Base-by-base conservation (phyloP, 1,140 invertebrate genomes). In the Druon quercuslanigerum region DNA sequence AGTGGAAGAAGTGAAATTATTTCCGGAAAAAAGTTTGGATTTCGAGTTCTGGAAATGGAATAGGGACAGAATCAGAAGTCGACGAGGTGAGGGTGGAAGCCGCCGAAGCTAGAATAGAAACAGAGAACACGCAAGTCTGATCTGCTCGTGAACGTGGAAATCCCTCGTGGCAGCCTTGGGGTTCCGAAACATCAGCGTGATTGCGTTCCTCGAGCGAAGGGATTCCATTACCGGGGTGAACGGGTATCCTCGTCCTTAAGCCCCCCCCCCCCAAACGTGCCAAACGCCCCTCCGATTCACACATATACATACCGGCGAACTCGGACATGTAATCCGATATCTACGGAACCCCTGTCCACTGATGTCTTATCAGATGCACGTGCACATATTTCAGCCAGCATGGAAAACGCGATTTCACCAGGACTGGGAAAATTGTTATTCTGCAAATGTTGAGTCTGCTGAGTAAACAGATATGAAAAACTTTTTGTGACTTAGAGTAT, bases 101-200 rank as follows among this genome's bases (percentile, higher is more conserved):
- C 82, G 84, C 79, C 74, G 51, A 77, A 70, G 71, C 40, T 70
- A 79, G 75, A 84, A 84, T 80, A 80, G 85, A 77, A 88, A 83
- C 84, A 87, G 79, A 84, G 78, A 88, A 83, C 84, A 87, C 87
- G 84, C 87, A 82, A 88, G 85, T 79, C 83, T 89, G 90, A 91
- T 91, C 88, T 87, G 87, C 86, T 88, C 89, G 86, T 89, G 87
- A 90, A 86, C 85, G 86, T 82, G 86, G 84, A 91, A 91, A 90
- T 91, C 90, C 89, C 90, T 89, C 85, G 89, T 88, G 90, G 89
- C 85, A 87, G 85, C 84, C 86, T 86, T 86, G 84, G 89, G 90
- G 86, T 89, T 89, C 85, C 84, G 84, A 89, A 90, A 91, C 90
- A 91, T 90, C 90, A 91, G 85, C 90, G 90, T 91, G 90, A 91